phyloP scores from a whole-genome alignment of 2,797 vertebrate species.

The Cottoperca gobio region DNA sequence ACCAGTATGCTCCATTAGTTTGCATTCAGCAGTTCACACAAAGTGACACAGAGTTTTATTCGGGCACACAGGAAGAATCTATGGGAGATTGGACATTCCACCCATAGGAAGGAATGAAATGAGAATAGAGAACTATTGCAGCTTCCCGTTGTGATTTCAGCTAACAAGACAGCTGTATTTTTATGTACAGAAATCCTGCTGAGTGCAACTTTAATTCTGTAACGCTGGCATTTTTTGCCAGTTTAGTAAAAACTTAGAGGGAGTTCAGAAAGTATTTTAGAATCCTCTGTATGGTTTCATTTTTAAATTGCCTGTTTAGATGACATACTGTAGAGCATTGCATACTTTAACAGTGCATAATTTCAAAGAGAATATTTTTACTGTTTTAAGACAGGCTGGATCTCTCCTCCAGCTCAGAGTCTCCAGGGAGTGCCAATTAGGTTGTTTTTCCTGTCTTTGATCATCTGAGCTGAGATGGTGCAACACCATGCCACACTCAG shows the following conservation, averaged over 20 bases:
- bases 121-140: too few relatives aligned
- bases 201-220: conserved; percentile 29
- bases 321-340: conserved; percentile 23
- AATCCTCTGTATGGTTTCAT: conserved; percentile 22
- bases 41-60: conserved; percentile 1
- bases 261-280: conserved; percentile 12
- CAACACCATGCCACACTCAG: conserved; percentile 54
- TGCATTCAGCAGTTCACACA: conserved; percentile 2
- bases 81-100: background rate
- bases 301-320: conserved; percentile 41
- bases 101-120: too few relatives aligned
- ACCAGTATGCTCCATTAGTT: background rate
- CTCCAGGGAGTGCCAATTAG: conserved; percentile 66
- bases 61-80: background rate
- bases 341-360: conserved; percentile 38
- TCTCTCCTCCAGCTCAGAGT: conserved; percentile 35
- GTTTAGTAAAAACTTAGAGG: conserved; percentile 27
- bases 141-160: conserved; percentile 12
- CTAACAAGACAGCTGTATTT: conserved; percentile 31
- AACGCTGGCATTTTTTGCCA: conserved; percentile 6
- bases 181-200: conserved; percentile 32
- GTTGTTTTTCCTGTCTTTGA: conserved; percentile 65
- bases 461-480: conserved; percentile 58
- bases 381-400: conserved; percentile 40
- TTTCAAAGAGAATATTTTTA: conserved; percentile 66